These are phyloP conservation scores for Blera fallax DNA, from an alignment of 2,888 invertebrate genomes.

Conservation along the genomic window DNA sequence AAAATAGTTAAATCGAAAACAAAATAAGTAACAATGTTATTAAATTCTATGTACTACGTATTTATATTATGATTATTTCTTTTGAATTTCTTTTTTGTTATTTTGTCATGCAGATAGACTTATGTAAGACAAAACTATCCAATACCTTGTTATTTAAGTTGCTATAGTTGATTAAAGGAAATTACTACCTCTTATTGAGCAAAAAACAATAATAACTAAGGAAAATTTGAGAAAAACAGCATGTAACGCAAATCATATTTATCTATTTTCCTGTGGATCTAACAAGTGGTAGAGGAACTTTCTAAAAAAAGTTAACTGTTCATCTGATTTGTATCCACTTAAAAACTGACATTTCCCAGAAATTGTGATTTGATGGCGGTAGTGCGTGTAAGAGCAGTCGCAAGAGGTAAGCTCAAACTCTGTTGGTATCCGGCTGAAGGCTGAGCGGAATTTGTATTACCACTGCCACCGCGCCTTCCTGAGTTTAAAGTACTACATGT, in stretches of 20 bases:
- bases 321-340: conserved; percentile 71
- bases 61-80: neutral
- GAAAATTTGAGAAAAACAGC: neutral
- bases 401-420: conserved; percentile 79
- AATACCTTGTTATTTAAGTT: neutral
- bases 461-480: conserved; percentile 77
- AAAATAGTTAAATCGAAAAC: neutral
- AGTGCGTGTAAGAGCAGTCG: conserved; percentile 80
- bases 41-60: neutral
- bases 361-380: conserved; percentile 81
- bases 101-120: neutral
- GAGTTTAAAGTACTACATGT: conserved; percentile 79
- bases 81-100: neutral
- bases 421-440: conserved; percentile 79
- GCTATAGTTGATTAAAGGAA: neutral
- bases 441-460: conserved; percentile 76
- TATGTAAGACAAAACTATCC: neutral
- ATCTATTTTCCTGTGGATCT: neutral
- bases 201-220: neutral
- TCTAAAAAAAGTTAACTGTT: neutral
- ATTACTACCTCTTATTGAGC: neutral
- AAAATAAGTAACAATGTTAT: neutral
- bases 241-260: neutral
- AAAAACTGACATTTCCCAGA: conserved; percentile 81
- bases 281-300: neutral